Percentiles rank a stretch among this genome's conserved stretches.
These are phyloP conservation scores for Morone saxatilis DNA, from an alignment of 2,113 vertebrate species.

Conservation along the genomic window DNA sequence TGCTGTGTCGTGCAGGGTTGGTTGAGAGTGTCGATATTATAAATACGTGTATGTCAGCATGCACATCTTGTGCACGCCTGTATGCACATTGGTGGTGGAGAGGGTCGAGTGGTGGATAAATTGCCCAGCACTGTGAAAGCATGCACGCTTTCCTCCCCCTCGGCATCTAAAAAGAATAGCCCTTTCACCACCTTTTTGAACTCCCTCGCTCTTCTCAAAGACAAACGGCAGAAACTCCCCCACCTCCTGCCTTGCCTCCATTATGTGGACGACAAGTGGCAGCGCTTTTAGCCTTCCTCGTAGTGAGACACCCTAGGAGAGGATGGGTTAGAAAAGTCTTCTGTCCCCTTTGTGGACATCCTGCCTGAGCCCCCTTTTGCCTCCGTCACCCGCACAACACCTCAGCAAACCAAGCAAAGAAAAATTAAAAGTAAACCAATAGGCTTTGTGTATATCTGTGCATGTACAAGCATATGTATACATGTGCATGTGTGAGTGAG, in stretches of 20 bases:
- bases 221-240: constrained; percentile 39
- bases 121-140: constrained; percentile 43
- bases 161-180: constrained; percentile 48
- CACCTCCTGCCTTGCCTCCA: constrained; percentile 41
- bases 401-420: constrained; percentile 16
- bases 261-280: constrained; percentile 73
- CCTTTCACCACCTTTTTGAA: constrained; percentile 72
- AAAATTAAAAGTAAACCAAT: background rate
- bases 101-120: constrained; percentile 24
- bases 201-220: constrained; percentile 51
- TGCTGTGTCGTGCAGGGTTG: constrained; percentile 6
- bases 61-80: constrained; percentile 6
- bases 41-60: background rate
- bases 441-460: constrained; percentile 19
- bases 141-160: constrained; percentile 36
- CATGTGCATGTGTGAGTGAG: constrained; percentile 21
- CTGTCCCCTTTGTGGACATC: constrained; percentile 28
- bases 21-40: background rate
- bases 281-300: constrained; percentile 70
- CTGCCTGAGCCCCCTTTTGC: constrained; percentile 6
- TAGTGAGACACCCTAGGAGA: constrained; percentile 47
- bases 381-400: constrained; percentile 12
- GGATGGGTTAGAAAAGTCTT: constrained; percentile 44
- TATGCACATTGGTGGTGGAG: background rate
- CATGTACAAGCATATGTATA: constrained; percentile 14